phyloP scores from a whole-genome alignment of 2,797 vertebrate species.

The Triplophysa yarkandensis region DNA sequence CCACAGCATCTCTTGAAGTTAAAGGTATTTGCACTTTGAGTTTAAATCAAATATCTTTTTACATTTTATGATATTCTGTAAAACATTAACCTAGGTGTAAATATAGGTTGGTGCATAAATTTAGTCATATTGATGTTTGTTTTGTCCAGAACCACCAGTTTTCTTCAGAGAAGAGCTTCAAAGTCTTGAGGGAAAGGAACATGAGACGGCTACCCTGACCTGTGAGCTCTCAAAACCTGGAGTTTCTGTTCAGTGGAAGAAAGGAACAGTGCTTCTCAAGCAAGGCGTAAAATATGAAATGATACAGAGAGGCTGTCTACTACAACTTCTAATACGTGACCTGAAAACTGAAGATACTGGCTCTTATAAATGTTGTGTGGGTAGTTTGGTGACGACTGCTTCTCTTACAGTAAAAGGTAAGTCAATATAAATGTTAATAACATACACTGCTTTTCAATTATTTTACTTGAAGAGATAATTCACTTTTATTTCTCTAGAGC shows the following conservation, averaged over 20 bases:
- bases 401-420: conserved; percentile 13
- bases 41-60: background rate
- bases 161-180: conserved; percentile 65
- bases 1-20: conserved; percentile 65
- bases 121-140: background rate
- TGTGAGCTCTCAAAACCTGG: conserved; percentile 60
- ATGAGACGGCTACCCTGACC: conserved; percentile 43
- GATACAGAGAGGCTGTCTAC: conserved; percentile 62
- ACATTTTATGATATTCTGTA: background rate
- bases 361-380: conserved; percentile 73
- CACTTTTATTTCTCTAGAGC: conserved; percentile 13
- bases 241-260: conserved; percentile 69
- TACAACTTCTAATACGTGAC: conserved; percentile 68
- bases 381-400: conserved; percentile 68
- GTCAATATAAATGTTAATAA: too few species aligned
- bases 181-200: conserved; percentile 63
- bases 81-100: background rate
- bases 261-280: conserved; percentile 67
- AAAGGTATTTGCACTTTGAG: conserved; percentile 65
- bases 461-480: background rate
- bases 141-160: conserved; percentile 31
- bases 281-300: conserved; percentile 73
- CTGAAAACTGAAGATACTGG: conserved; percentile 70
- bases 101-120: background rate
- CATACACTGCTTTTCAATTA: background rate